phyloP scores from a whole-genome alignment of 2,797 vertebrate species.

The Hoplostethus atlanticus region DNA sequence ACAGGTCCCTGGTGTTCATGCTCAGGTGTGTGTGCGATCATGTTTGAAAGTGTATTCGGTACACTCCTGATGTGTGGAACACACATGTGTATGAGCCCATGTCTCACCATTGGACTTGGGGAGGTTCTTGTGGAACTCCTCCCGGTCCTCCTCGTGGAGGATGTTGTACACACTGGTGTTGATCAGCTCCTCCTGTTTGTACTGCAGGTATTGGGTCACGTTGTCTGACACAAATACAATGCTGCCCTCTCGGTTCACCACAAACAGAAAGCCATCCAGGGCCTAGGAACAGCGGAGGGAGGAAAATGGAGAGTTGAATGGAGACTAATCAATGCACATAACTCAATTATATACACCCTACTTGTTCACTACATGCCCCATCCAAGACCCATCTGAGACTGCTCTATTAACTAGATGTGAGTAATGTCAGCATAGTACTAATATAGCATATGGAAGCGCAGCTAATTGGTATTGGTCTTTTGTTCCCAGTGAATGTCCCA shows the following conservation, averaged over 20 bases:
- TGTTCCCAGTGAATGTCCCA: slow-evolving; percentile 37
- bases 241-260: slow-evolving; percentile 97
- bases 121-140: slow-evolving; percentile 97
- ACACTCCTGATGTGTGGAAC: neutral
- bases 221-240: slow-evolving; percentile 99
- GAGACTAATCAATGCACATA: slow-evolving; percentile 6
- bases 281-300: slow-evolving; percentile 82
- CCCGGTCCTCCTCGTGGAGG: slow-evolving; percentile 95
- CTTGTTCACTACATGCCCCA: neutral
- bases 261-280: slow-evolving; percentile 97
- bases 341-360: neutral
- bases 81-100: neutral
- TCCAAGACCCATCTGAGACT: slow-evolving; percentile 14
- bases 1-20: neutral
- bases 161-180: slow-evolving; percentile 97
- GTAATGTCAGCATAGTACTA: slow-evolving; percentile 3
- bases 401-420: slow-evolving; percentile 23
- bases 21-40: neutral
- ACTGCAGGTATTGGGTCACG: slow-evolving; percentile 96
- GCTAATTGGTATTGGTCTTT: slow-evolving; percentile 42
- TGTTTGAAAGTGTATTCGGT: neutral
- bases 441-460: slow-evolving; percentile 33
- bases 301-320: neutral
- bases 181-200: slow-evolving; percentile 97
- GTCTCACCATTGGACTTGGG: slow-evolving; percentile 92